Base-by-base conservation (phyloP, 2,797 vertebrate species). In the Prunella strophiata region DNA sequence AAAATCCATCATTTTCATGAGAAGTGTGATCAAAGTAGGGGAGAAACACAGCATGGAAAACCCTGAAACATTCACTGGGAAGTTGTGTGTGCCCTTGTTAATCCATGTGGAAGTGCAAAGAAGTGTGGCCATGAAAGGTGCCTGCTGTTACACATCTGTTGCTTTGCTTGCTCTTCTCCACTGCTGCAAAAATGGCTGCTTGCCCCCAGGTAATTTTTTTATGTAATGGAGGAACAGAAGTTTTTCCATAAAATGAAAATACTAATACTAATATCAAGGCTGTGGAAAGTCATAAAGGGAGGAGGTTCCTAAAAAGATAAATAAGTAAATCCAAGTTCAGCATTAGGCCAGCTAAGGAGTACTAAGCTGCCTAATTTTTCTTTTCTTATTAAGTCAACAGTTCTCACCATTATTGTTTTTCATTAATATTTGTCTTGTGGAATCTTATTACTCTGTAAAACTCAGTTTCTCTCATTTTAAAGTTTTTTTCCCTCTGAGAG, bases 381-480 rank as follows among this genome's bases (percentile, higher is more conserved):
- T 76, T 66, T 85, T 94, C 62, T 86, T 93, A 78, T 61, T 89
- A 84, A 87, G 59, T 73, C 81, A 89, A 48, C 42, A 87, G 30
- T 87, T 91, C 65, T 93, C 11, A 8, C 12, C 19, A 40, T 52
- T 74, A 84, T 70, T 93, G 47, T 63, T 93, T 93, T 91, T 71
- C 74, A 77, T 94, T 91, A 96, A 84, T 87, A 91, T 58, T 63
- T 82, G 81, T 65, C 68, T 93, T 3, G 11, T 52, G 36, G n/a
- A 74, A 40, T 55, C 50, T 75, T 61, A 88, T 89, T 73, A 92
- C n/a, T 80, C 65, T 55, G 43, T 72, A 89, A 93, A 94, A 85
- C 32, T 88, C 78, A 58, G 40, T 76, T 94, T 93, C 57, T 68
- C n/a, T 94, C 40, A 67, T 90, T 95, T 87, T 89, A 62, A 95